Evolutionary conservation across 1,140 invertebrate genomes (phyloP).

Genomic region (Diachasma alloeum): DNA sequence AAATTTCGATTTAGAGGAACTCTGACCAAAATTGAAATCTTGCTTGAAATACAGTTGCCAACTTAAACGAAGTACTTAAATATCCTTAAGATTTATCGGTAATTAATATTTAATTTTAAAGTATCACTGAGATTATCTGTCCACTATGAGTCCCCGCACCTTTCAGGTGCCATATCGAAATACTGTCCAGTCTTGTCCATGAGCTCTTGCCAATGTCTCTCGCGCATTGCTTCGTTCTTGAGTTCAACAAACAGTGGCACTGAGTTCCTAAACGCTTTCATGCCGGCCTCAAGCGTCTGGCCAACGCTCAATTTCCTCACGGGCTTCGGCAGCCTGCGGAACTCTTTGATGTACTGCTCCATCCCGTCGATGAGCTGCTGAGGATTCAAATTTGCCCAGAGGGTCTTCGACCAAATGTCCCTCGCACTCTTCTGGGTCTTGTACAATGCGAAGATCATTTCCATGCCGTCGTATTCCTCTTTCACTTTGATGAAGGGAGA

Average conservation of each 20-base stretch:
- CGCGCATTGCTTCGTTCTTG: slow-evolving; percentile 88
- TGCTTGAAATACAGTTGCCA: too few species aligned
- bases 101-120: not conserved
- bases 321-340: slow-evolving; percentile 70
- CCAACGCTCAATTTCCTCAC: slow-evolving; percentile 70
- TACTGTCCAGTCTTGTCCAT: slow-evolving; percentile 85
- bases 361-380: slow-evolving; percentile 85
- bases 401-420: slow-evolving; percentile 82
- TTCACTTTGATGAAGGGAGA: slow-evolving; percentile 76
- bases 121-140: not conserved
- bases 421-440: slow-evolving; percentile 78
- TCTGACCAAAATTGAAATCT: too few species aligned
- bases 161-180: slow-evolving; percentile 87
- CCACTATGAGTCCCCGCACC: slow-evolving; percentile 47
- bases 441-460: slow-evolving; percentile 81
- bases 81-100: too few species aligned
- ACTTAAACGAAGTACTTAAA: too few species aligned
- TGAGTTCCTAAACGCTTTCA: slow-evolving; percentile 88
- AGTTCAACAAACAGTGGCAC: slow-evolving; percentile 89
- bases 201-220: slow-evolving; percentile 87
- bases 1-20: too few species aligned
- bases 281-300: slow-evolving; percentile 75
- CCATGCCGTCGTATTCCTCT: slow-evolving; percentile 77
- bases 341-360: slow-evolving; percentile 83
- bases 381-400: slow-evolving; percentile 88